Evolutionary conservation across 2,888 invertebrate species (phyloP).

Genomic region (Hetaerina titia): DNA sequence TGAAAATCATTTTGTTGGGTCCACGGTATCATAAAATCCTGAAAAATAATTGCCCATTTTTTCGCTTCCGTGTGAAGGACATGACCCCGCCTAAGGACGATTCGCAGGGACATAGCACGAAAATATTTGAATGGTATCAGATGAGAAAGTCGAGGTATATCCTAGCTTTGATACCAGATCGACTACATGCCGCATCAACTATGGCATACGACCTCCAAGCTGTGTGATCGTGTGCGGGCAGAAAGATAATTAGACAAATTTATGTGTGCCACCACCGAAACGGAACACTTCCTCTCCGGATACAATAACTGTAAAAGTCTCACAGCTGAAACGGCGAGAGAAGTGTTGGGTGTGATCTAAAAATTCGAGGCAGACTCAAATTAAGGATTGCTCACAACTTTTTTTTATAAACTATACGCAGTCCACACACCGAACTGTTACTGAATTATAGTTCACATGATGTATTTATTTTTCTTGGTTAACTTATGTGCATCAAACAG

Average conservation of each 20-base stretch:
- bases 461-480: no score
- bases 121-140: not conserved
- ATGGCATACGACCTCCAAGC: not conserved
- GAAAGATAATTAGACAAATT: not conserved
- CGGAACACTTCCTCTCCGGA: conserved; percentile 9
- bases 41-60: not conserved
- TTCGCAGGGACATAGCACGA: not conserved
- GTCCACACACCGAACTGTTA: no score
- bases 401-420: no score
- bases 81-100: not conserved
- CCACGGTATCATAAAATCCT: no score
- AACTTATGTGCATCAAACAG: no score
- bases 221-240: not conserved
- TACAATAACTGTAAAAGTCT: not conserved
- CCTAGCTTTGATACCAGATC: not conserved
- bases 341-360: not conserved
- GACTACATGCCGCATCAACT: not conserved
- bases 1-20: no score
- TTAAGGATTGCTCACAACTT: no score
- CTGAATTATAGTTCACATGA: no score
- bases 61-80: not conserved
- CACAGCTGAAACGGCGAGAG: not conserved
- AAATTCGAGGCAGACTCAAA: not conserved
- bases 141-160: not conserved
- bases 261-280: conserved; percentile 7